phyloP scores from a whole-genome alignment of 2,113 vertebrate genomes.

The Cyrtonyx montezumae region DNA sequence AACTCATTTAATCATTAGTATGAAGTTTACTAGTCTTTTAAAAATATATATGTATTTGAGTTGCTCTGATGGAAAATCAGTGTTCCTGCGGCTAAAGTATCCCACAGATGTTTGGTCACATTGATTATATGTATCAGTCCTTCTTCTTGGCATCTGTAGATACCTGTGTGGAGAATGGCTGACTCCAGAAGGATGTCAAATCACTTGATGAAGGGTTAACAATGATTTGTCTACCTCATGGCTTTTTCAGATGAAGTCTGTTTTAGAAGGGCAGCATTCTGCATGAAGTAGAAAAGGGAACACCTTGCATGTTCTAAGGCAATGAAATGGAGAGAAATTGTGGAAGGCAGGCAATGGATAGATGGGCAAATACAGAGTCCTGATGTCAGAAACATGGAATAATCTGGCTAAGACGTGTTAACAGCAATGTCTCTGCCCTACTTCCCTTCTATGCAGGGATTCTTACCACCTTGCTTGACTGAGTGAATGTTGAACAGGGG shows the following conservation, averaged over 20 bases:
- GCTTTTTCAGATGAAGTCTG: not conserved
- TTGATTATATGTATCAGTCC: not conserved
- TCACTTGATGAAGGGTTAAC: not conserved
- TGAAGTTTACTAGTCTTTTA: not conserved
- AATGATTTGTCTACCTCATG: not conserved
- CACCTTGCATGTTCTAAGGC: fast-evolving
- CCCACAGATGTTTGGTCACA: not conserved
- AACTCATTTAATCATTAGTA: not conserved
- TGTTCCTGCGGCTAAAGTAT: not conserved
- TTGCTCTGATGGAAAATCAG: not conserved
- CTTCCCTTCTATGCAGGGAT: not conserved
- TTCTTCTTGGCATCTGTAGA: not conserved
- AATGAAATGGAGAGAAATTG: not conserved
- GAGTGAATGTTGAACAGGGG: not conserved
- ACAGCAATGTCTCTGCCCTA: not conserved
- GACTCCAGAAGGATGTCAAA: not conserved
- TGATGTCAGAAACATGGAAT: fast-evolving
- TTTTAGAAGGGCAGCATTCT: not conserved
- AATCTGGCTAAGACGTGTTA: not conserved
- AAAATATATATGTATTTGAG: not conserved
- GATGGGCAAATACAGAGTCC: not conserved
- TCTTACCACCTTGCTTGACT: not conserved
- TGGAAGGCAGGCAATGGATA: not conserved
- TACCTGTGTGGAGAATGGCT: not conserved
- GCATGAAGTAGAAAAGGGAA: not conserved